Percentiles rank a stretch among this genome's conserved stretches.
These are phyloP conservation scores for Plecturocebus donacophilus DNA, from an alignment of 2,113 vertebrate species.

Conservation along the genomic window DNA sequence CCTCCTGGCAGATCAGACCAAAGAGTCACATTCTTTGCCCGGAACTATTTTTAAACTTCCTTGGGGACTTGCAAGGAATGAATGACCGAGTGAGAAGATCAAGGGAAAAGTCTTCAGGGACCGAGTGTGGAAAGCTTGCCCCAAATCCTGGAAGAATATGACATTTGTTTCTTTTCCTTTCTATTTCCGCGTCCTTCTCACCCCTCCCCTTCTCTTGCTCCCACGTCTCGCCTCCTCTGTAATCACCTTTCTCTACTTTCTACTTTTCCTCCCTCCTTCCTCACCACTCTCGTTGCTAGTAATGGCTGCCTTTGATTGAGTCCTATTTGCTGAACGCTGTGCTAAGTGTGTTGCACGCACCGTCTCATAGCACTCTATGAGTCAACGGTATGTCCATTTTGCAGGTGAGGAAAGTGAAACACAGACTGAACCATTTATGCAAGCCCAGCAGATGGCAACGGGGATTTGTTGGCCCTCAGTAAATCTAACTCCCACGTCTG, in stretches of 20 bases:
- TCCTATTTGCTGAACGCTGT: not conserved
- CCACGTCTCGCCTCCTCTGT: not conserved
- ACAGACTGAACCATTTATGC: not conserved
- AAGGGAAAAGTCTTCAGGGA: not conserved
- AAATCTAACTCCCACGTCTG: not conserved
- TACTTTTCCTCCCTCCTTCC: not conserved
- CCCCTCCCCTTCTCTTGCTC: not conserved
- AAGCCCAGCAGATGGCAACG: not conserved
- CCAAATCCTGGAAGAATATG: not conserved
- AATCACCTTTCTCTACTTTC: not conserved
- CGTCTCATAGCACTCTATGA: not conserved
- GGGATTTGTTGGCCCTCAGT: not conserved
- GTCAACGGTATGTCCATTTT: not conserved
- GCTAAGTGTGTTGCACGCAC: not conserved
- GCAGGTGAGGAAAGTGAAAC: not conserved
- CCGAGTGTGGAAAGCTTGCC: not conserved
- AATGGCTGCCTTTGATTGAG: not conserved
- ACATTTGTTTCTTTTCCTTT: not conserved
- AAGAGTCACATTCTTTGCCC: not conserved
- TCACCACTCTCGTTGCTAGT: not conserved
- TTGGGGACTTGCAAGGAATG: constrained; percentile 27
- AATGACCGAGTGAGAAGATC: not conserved
- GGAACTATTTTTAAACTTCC: constrained; percentile 41
- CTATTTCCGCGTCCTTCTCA: not conserved
- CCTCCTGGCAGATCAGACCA: not conserved